Evolutionary conservation across 2,888 invertebrate species (phyloP), one percentile per base, ranked within the genome.

Genomic region (Buathra laborator): DNA sequence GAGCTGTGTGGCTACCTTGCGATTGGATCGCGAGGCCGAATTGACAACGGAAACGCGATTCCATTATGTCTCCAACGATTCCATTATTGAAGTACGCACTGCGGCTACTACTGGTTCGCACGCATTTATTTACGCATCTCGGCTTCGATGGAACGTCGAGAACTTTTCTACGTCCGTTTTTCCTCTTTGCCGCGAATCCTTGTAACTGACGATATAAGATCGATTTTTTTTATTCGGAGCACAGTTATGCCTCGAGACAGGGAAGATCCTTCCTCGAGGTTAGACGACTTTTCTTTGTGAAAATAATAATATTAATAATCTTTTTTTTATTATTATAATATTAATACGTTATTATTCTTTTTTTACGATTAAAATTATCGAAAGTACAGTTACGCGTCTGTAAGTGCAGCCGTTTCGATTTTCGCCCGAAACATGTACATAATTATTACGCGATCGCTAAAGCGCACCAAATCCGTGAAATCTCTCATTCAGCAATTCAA

Each of bases 91-190:
- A 16, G 59, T 71, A 44, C 16, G 46, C 46, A 24, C 19, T 44
- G 7, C 14, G 37, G 37, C 53, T 59, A 46, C 48, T n/a, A 43
- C 43, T 66, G 29, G 81, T 48, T 32, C 19, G 37, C 64, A 71
- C 64, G 37, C 74, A 81, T 24, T 84, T 84, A 81, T 74, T 84
- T 77, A 81, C 37, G 37, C 37, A 37, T 37, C 37, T 81, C 12
- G 62, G 24, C 64, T 48, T 48, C 62, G 77, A 51, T 70, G 67
- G 37, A 67, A 67, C 53, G 43, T 24, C 19, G 71, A 43, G 71
- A 32, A 53, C 12, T n/a, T 10, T 19, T 56, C 16, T 72, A 44
- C 10, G 48, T n/a, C 19, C 14, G 6, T 59, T 37, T 29, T 51
- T 64, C 37, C 53, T 62, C 37, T 77, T 5, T 29, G 29, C n/a